phyloP scores from a whole-genome alignment of 2,797 vertebrate species.

The Sebastiscus tertius region DNA sequence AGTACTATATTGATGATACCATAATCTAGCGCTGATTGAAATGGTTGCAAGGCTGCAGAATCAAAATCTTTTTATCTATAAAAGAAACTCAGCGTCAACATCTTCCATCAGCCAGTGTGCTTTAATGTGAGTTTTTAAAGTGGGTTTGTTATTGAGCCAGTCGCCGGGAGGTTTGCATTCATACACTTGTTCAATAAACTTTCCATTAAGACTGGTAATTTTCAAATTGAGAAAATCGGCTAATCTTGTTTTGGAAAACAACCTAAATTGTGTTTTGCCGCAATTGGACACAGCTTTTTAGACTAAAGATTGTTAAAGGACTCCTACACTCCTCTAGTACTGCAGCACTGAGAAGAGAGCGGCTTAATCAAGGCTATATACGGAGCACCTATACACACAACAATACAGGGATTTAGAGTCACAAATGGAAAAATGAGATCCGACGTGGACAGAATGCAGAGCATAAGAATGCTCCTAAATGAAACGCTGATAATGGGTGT shows the following conservation, averaged over 20 bases:
- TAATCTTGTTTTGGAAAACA: conserved; percentile 42
- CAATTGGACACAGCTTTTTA: conserved; percentile 23
- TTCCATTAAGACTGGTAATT: conserved; percentile 49
- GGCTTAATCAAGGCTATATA: conserved; percentile 38
- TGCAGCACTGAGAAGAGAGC: conserved; percentile 21
- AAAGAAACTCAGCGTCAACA: conserved; percentile 7
- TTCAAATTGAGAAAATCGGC: conserved; percentile 38
- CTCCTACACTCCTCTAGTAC: conserved; percentile 11
- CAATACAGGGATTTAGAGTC: conserved; percentile 47
- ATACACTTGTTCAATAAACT: conserved; percentile 35
- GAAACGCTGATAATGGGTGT: conserved; percentile 40
- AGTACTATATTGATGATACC: not conserved
- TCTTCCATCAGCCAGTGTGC: not conserved
- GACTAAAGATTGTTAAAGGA: conserved; percentile 23
- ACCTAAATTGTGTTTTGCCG: conserved; percentile 33
- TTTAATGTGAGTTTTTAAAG: conserved; percentile 36
- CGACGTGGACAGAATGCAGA: conserved; percentile 50
- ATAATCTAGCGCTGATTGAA: not conserved
- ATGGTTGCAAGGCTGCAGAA: conserved; percentile 8
- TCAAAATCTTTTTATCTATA: not conserved
- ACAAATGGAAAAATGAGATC: conserved; percentile 56
- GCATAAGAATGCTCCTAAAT: conserved; percentile 17
- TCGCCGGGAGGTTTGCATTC: conserved; percentile 35
- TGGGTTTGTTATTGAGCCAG: conserved; percentile 9
- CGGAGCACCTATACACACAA: conserved; percentile 27